Conservation (phyloP, 2,888 invertebrate genomes). For the Allophyes oxyacanthae region DNA sequence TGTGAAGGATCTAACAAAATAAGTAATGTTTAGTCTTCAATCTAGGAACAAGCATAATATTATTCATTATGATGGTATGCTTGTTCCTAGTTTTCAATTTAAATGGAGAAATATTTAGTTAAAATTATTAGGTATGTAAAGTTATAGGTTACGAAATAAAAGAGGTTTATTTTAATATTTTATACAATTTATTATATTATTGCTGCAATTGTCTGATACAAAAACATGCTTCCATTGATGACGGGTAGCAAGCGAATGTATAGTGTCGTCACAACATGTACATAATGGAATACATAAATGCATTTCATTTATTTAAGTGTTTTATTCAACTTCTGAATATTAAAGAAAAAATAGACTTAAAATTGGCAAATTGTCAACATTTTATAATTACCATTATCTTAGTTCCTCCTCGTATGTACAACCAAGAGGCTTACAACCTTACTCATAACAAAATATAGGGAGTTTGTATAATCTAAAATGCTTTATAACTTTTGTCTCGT, state of each 20-base stretch:
- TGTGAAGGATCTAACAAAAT: slow-evolving; percentile 6
- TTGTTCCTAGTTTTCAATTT: too few species aligned
- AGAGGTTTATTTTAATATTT: slow-evolving; percentile 66
- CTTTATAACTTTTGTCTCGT: background rate
- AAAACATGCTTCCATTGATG: slow-evolving; percentile 56
- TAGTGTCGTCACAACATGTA: slow-evolving; percentile 32
- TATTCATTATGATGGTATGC: too few species aligned
- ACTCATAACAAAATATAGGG: slow-evolving; percentile 10
- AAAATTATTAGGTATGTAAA: slow-evolving; percentile 29
- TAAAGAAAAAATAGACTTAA: slow-evolving; percentile 32
- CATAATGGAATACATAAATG: slow-evolving; percentile 54
- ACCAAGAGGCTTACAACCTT: slow-evolving; percentile 15
- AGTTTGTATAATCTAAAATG: slow-evolving; percentile 4
- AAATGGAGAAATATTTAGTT: slow-evolving; percentile 8
- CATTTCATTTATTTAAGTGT: slow-evolving; percentile 43
- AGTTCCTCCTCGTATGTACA: slow-evolving; percentile 8
- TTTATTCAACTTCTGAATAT: slow-evolving; percentile 43
- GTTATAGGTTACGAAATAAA: slow-evolving; percentile 59
- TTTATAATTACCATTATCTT: slow-evolving; percentile 12
- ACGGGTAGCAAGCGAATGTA: slow-evolving; percentile 46
- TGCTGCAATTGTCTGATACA: slow-evolving; percentile 54
- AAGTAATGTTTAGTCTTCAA: too few species aligned
- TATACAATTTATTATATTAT: slow-evolving; percentile 65
- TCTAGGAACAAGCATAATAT: too few species aligned
- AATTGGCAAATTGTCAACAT: slow-evolving; percentile 23